Evolutionary conservation across 2,888 invertebrate genomes (phyloP), one percentile per base, ranked within the genome.

Genomic region (Drosophila glabriapex): DNA sequence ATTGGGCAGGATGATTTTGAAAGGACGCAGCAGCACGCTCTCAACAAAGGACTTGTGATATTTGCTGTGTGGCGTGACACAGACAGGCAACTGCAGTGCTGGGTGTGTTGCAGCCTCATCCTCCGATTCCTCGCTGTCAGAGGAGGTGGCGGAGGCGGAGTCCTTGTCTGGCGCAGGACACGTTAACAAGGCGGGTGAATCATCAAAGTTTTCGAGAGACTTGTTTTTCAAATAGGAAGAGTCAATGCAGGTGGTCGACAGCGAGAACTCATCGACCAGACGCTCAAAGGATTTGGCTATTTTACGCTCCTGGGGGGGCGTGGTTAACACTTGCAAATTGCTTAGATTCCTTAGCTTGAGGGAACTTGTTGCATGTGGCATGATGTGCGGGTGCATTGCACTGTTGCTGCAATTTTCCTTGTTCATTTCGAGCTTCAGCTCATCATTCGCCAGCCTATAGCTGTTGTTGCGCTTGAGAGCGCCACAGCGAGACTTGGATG

Each of bases 381-480:
- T 56, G 5, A 72, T 84, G 75, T 58, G 71, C 22, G 86, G 82
- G 69, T 88, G 91, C 80, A 92, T 68, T 68, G 91, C 75, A 80
- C 85, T 73, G 35, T n/a, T 16, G 33, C 59, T 9, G 72, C 28
- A 76, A 25, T 86, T 93, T 80, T 92, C 92, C 76, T 90, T 92
- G 72, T 92, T 92, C 87, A 88, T 83, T 95, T 95, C 80, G 95
- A 95, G 83, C 82, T 92, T 91, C 31, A 93, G 79, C 67, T 91
- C 92, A 56, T 92, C 92, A 93, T 97, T 97, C 22, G 97, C 97
- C 93, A 96, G 95, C 79, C 97, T 95, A 92, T 97, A 97, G 93
- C 97, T 97, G 92, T 97, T 97, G 92, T 97, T 97, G 72, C 97
- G 96, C 93, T 96, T 97, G 55, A 97, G 80, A 39, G 91, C 91